Conservation (phyloP, 2,888 invertebrate genomes). For the Tiliacea citrago region DNA sequence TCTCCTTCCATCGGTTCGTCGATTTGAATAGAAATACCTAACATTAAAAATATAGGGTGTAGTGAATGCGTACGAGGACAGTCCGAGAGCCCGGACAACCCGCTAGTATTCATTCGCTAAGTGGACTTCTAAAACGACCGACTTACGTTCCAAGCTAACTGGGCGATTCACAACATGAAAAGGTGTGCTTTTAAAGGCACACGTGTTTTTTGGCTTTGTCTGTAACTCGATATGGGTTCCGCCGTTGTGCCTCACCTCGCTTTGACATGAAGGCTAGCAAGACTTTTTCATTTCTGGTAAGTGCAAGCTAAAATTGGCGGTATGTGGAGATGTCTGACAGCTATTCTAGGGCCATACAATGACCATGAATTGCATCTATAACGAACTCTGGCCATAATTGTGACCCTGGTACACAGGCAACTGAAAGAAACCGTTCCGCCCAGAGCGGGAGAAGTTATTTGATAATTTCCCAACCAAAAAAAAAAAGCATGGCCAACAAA, state of each 20-base stretch:
- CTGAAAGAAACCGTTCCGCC: too few species aligned
- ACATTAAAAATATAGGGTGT: slow-evolving; percentile 85
- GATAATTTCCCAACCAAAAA: too few species aligned
- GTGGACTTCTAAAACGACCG: slow-evolving; percentile 79
- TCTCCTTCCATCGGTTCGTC: slow-evolving; percentile 70
- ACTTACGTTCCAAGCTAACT: slow-evolving; percentile 74
- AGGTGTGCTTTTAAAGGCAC: slow-evolving; percentile 75
- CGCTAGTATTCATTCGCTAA: slow-evolving; percentile 84
- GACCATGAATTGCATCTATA: background rate
- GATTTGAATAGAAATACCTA: slow-evolving; percentile 86
- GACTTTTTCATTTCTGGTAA: background rate
- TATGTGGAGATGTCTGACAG: background rate
- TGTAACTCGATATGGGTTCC: slow-evolving; percentile 61
- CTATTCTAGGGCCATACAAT: background rate
- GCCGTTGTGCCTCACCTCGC: slow-evolving; percentile 16
- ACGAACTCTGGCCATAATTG: background rate
- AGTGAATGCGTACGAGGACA: slow-evolving; percentile 81
- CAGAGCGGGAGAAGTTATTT: too few species aligned
- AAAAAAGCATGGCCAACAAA: background rate
- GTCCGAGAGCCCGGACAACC: slow-evolving; percentile 63
- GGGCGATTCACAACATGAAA: slow-evolving; percentile 79
- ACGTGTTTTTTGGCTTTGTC: slow-evolving; percentile 70
- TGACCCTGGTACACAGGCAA: too few species aligned
- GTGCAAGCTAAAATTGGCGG: background rate
- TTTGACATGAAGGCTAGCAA: slow-evolving; percentile 24